Percentiles rank a stretch among this genome's conserved stretches.
Evolutionary conservation across 2,797 vertebrate genomes (phyloP).

Genomic region (Rhinophrynus dorsalis): DNA sequence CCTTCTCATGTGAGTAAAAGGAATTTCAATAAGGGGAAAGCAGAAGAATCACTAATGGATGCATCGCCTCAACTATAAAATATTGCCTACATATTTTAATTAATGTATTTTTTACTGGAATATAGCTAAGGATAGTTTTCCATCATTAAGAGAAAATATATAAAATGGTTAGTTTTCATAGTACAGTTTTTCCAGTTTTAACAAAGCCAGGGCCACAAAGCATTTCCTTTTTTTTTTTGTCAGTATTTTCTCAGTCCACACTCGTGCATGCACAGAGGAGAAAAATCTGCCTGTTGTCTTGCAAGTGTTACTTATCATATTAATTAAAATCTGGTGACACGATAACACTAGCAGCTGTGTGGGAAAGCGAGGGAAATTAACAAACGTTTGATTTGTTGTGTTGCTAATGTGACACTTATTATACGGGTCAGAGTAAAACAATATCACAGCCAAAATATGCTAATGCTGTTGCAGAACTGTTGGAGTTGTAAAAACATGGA

Average conservation of each 20-base stretch:
- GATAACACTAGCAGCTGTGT: slow-evolving; percentile 94
- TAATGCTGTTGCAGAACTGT: slow-evolving; percentile 80
- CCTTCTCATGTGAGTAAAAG: slow-evolving; percentile 55
- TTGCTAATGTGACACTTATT: slow-evolving; percentile 99
- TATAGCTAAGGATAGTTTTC: background rate
- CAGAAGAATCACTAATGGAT: slow-evolving; percentile 48
- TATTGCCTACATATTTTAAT: background rate
- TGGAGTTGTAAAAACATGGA: slow-evolving; percentile 74
- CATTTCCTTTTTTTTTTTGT: slow-evolving; percentile 52
- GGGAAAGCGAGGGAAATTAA: slow-evolving; percentile 91
- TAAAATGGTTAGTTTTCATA: slow-evolving; percentile 51
- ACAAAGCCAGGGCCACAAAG: slow-evolving; percentile 36
- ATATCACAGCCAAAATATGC: slow-evolving; percentile 90
- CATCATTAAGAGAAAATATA: background rate
- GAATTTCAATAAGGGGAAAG: slow-evolving; percentile 59
- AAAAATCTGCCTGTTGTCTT: slow-evolving; percentile 84
- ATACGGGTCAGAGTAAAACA: slow-evolving; percentile 98
- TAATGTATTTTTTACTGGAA: background rate
- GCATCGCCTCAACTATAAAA: background rate
- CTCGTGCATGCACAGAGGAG: slow-evolving; percentile 75
- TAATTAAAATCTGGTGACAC: slow-evolving; percentile 98
- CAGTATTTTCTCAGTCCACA: slow-evolving; percentile 66
- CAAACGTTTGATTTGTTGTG: slow-evolving; percentile 98
- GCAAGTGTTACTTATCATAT: slow-evolving; percentile 99
- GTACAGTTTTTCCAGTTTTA: slow-evolving; percentile 38